These are phyloP conservation scores for Neotoxoptera formosana DNA, from an alignment of 1,140 invertebrate species.

Conservation along the genomic window DNA sequence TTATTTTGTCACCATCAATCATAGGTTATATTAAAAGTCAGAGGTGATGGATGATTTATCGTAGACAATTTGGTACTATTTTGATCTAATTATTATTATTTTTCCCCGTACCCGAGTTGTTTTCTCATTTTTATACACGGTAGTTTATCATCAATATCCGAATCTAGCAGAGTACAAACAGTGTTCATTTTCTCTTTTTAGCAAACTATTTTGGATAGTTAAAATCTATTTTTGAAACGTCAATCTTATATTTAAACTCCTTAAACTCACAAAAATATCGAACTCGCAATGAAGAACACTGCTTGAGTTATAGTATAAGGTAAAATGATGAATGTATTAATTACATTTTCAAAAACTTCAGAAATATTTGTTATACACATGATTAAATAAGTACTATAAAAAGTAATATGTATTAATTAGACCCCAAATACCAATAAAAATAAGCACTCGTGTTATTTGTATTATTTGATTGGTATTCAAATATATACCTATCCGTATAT, in stretches of 20 bases:
- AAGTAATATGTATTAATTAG: neutral
- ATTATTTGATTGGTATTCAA: neutral
- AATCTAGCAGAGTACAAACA: neutral
- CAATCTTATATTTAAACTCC: neutral
- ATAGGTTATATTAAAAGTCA: conserved; percentile 27
- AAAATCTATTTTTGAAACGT: neutral
- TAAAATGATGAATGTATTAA: neutral
- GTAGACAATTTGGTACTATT: conserved; percentile 10
- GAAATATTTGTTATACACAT: neutral
- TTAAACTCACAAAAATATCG: neutral
- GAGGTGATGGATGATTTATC: conserved; percentile 29
- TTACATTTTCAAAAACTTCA: neutral
- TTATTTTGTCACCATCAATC: conserved; percentile 53
- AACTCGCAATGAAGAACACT: neutral
- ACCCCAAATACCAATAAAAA: neutral
- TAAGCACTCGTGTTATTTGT: neutral
- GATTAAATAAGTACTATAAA: neutral
- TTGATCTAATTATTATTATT: conserved; percentile 18
- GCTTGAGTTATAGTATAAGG: neutral
- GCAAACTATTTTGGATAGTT: neutral
- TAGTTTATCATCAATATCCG: neutral
- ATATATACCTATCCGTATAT: neutral
- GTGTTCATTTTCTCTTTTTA: neutral
- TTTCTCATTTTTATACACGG: neutral
- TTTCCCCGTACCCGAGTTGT: neutral